phyloP scores from a whole-genome alignment of 2,888 invertebrate species.

The Phania funesta region DNA sequence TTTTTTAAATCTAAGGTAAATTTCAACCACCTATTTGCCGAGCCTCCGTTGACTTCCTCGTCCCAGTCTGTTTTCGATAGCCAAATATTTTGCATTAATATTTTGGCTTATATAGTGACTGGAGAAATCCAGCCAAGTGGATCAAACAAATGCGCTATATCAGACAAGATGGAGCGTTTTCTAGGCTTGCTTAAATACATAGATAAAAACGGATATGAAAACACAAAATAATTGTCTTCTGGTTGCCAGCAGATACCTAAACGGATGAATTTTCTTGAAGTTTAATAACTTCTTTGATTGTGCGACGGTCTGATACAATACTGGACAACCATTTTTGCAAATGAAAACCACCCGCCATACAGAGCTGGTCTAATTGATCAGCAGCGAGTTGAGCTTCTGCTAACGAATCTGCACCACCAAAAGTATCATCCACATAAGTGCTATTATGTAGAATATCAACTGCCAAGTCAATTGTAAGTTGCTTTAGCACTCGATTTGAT shows the following conservation, averaged over 20 bases:
- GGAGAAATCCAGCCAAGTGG: slow-evolving; percentile 30
- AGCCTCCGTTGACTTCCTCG: not conserved
- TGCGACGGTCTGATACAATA: not conserved
- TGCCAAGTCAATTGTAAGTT: slow-evolving; percentile 17
- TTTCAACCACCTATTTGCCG: not conserved
- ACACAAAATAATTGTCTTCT: not conserved
- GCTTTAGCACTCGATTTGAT: slow-evolving; percentile 23
- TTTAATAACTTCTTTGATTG: not conserved
- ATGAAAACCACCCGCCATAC: slow-evolving; percentile 13
- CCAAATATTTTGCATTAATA: slow-evolving; percentile 1
- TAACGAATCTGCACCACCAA: slow-evolving; percentile 70
- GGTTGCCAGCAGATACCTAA: slow-evolving; percentile 34
- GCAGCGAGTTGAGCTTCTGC: not conserved
- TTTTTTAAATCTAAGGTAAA: not conserved
- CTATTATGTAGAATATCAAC: slow-evolving; percentile 23
- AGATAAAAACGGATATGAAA: not conserved
- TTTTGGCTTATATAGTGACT: slow-evolving; percentile 15
- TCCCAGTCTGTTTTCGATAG: not conserved
- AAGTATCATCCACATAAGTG: slow-evolving; percentile 37
- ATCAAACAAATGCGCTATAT: slow-evolving; percentile 9
- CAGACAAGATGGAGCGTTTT: slow-evolving; percentile 11
- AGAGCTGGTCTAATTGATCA: not conserved
- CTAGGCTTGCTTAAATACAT: not conserved
- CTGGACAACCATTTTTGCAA: not conserved
- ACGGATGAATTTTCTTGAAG: slow-evolving; percentile 13